These are phyloP conservation scores for Tadarida brasiliensis DNA, from an alignment of 2,797 vertebrate genomes.

Conservation along the genomic window DNA sequence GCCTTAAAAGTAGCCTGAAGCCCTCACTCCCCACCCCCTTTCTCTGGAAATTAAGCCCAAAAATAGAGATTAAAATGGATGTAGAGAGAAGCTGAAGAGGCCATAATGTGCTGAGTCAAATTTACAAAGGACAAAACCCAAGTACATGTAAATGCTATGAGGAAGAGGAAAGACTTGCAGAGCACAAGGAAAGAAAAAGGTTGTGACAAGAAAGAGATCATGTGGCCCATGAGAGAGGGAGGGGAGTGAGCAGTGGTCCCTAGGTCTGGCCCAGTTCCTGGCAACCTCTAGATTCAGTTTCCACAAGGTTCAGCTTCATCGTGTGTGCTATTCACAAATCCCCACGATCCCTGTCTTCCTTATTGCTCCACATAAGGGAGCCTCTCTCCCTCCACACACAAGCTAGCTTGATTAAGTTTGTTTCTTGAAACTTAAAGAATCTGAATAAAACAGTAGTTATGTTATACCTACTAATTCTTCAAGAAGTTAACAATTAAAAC, in stretches of 20 bases:
- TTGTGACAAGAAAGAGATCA: neutral
- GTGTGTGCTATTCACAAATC: neutral
- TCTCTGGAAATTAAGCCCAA: neutral
- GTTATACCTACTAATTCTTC: neutral
- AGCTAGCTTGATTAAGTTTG: neutral
- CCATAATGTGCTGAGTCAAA: neutral
- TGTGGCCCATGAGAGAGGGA: neutral
- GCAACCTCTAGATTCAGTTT: neutral
- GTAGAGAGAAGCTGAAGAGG: neutral
- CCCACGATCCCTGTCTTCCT: neutral
- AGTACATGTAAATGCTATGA: neutral
- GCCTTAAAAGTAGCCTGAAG: neutral
- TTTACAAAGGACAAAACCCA: neutral
- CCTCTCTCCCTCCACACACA: neutral
- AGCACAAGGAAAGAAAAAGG: neutral
- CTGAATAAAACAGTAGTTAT: neutral
- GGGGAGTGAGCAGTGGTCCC: neutral
- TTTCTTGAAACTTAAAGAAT: slow-evolving; percentile 30
- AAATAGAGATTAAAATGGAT: slow-evolving; percentile 20
- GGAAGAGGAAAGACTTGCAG: neutral
- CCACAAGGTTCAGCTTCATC: neutral
- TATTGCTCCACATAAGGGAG: neutral
- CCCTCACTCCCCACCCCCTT: neutral
- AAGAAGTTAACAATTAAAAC: slow-evolving; percentile 7
- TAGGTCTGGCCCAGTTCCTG: neutral